These are phyloP conservation scores for Scaptomyza hsui DNA, from an alignment of 1,140 invertebrate species.

Conservation along the genomic window DNA sequence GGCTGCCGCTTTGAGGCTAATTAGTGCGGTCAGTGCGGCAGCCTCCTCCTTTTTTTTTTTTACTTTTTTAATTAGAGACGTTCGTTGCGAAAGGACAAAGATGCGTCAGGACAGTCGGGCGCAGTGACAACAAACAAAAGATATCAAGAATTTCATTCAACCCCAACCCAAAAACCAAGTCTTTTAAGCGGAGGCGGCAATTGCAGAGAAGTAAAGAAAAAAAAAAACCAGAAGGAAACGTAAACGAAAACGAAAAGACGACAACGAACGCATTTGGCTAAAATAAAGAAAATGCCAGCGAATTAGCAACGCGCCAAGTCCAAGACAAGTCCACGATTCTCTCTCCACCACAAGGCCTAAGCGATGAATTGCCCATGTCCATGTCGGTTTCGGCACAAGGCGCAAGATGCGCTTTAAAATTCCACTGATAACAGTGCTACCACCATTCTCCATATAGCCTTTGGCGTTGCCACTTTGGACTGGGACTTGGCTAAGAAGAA, in stretches of 20 bases:
- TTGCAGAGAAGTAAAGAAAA: constrained; percentile 31
- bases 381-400: constrained; percentile 35
- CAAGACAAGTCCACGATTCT: constrained; percentile 11
- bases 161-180: constrained; percentile 8
- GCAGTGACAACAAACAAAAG: constrained; percentile 78
- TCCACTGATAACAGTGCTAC: constrained; percentile 68
- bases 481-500: too few species aligned
- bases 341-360: constrained; percentile 16
- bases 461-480: constrained; percentile 30
- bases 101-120: constrained; percentile 72
- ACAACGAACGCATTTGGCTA: constrained; percentile 74
- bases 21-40: constrained; percentile 75
- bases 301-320: constrained; percentile 61
- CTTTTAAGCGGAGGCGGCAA: constrained; percentile 46
- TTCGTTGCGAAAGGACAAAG: constrained; percentile 74
- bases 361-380: constrained; percentile 75
- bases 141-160: constrained; percentile 80
- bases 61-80: constrained; percentile 77
- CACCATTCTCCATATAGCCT: constrained; percentile 22
- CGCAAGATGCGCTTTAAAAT: constrained; percentile 76
- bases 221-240: constrained; percentile 21
- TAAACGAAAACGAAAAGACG: constrained; percentile 52
- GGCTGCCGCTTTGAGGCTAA: constrained; percentile 74
- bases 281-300: constrained; percentile 80
- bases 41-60: constrained; percentile 29